phyloP scores from a whole-genome alignment of 2,888 invertebrate genomes.

The Camptogramma bilineatum region DNA sequence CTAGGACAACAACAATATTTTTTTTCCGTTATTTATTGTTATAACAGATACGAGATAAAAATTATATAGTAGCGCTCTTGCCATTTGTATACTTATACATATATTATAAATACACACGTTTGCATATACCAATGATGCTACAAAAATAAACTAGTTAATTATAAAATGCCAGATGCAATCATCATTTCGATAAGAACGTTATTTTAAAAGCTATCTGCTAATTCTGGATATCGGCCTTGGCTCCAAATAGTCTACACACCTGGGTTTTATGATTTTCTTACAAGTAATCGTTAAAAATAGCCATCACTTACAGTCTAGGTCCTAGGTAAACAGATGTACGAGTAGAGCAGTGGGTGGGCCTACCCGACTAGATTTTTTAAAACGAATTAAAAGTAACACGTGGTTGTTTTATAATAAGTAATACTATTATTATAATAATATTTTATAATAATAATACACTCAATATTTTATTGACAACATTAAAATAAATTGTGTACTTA shows the following conservation, averaged over 20 bases:
- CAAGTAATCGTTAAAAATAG: constrained; percentile 29
- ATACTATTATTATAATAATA: too few species aligned
- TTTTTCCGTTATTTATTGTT: too few species aligned
- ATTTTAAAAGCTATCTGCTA: constrained; percentile 10
- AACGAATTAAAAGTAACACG: too few species aligned
- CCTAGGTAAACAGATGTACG: background rate
- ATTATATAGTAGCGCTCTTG: too few species aligned
- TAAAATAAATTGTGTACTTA: too few species aligned
- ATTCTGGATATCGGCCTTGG: constrained; percentile 19
- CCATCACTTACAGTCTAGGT: constrained; percentile 1
- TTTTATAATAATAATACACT: too few species aligned
- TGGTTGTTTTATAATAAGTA: too few species aligned
- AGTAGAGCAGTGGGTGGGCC: constrained; percentile 8
- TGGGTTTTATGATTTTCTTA: constrained; percentile 25
- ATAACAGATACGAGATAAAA: too few species aligned
- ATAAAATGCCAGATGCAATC: constrained; percentile 1
- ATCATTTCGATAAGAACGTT: background rate
- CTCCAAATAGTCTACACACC: constrained; percentile 23
- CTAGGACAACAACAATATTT: too few species aligned
- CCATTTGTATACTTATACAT: too few species aligned
- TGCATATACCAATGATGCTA: background rate
- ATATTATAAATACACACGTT: too few species aligned
- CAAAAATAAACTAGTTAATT: background rate
- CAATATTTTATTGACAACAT: too few species aligned
- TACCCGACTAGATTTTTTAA: background rate